Conservation (phyloP, 2,113 vertebrate genomes). For the Hemichromis elongatus region DNA sequence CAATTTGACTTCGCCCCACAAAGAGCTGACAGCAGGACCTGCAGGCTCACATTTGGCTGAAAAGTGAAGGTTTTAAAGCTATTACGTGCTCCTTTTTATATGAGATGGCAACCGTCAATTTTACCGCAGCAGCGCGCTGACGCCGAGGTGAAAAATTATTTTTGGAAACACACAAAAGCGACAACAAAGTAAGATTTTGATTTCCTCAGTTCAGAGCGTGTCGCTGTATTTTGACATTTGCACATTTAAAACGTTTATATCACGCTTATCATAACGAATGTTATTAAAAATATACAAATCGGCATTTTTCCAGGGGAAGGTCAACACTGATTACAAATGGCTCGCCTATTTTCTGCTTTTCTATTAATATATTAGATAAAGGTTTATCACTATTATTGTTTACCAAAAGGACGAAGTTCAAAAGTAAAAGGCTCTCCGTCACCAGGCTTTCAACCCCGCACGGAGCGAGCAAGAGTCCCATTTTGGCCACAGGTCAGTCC, state of each 20-base stretch:
- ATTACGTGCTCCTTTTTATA: neutral
- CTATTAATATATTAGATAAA: neutral
- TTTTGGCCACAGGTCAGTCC: neutral
- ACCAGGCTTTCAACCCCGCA: neutral
- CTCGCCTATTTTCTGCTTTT: neutral
- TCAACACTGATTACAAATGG: neutral
- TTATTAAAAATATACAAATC: neutral
- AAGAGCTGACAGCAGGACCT: neutral
- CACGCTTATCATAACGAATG: neutral
- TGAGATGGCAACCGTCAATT: neutral
- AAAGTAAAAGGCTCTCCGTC: too few species aligned
- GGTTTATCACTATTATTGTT: neutral
- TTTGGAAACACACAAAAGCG: neutral
- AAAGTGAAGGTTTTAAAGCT: neutral
- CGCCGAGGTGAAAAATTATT: neutral
- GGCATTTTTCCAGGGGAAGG: neutral
- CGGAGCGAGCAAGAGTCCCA: neutral
- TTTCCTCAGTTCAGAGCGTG: neutral
- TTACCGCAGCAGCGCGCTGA: neutral
- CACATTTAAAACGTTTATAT: neutral
- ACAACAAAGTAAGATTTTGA: neutral
- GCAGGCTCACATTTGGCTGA: neutral
- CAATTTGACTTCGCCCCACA: neutral
- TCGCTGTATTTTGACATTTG: neutral
- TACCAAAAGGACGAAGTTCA: neutral